Conservation (phyloP, 2,113 vertebrate species). For the Patagioenas fasciata region DNA sequence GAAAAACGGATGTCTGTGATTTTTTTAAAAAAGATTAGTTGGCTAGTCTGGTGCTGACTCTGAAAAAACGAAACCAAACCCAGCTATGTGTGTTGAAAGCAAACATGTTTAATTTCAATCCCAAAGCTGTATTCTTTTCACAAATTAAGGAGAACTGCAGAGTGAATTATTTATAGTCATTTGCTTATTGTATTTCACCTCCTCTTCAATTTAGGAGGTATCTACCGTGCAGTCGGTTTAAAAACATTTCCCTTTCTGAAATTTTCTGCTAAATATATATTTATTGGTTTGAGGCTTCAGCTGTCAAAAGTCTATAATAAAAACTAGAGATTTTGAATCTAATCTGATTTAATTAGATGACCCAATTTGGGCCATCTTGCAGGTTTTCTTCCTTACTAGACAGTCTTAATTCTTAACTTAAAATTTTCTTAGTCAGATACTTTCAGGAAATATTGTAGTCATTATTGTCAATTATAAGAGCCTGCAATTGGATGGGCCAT, state of each 20-base stretch:
- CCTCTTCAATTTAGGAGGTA: not conserved
- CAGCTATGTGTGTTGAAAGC: not conserved
- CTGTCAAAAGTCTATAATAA: not conserved
- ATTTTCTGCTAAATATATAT: constrained; percentile 9
- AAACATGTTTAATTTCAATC: not conserved
- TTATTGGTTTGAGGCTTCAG: not conserved
- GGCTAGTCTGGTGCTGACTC: not conserved
- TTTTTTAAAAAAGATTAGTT: not conserved
- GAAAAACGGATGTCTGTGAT: not conserved
- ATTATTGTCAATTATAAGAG: not conserved
- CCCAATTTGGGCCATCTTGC: not conserved
- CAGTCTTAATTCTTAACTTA: not conserved
- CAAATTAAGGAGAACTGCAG: not conserved
- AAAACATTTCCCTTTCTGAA: not conserved
- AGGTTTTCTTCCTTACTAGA: not conserved
- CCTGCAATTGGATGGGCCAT: accelerated
- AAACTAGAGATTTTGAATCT: not conserved
- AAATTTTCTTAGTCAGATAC: not conserved
- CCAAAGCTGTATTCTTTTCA: not conserved
- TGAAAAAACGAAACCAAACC: accelerated
- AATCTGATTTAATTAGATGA: not conserved
- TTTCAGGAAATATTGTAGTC: not conserved
- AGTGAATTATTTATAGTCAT: not conserved
- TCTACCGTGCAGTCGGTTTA: not conserved
- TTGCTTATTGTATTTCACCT: not conserved